phyloP scores from a whole-genome alignment of 2,888 invertebrate species.

The Rhopalosiphum nymphaeae region DNA sequence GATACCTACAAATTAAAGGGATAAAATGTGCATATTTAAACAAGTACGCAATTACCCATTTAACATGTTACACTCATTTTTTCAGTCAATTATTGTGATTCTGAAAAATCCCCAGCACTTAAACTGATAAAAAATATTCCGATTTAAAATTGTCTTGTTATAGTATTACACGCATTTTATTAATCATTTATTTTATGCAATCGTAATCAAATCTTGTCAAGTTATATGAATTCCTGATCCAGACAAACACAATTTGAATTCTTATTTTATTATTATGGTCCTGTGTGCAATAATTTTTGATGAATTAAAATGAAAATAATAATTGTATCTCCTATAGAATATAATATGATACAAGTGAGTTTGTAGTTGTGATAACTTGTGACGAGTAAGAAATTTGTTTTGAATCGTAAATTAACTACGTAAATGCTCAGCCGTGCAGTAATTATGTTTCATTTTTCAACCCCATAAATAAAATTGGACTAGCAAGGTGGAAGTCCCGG shows the following conservation, averaged over 20 bases:
- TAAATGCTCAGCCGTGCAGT: background rate
- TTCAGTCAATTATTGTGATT: background rate
- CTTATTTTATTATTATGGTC: background rate
- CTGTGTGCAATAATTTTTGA: background rate
- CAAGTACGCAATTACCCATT: background rate
- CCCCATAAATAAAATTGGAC: conserved; percentile 7
- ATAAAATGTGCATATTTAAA: background rate
- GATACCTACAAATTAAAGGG: background rate
- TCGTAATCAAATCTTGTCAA: background rate
- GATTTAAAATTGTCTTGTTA: background rate
- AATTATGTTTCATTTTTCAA: conserved; percentile 27
- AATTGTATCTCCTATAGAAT: background rate
- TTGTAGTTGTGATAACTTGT: background rate
- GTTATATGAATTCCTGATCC: background rate
- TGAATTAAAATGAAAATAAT: background rate
- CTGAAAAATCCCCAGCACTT: background rate
- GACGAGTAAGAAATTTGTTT: background rate
- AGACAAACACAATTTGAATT: background rate
- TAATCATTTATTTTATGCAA: background rate
- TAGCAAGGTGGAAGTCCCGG: background rate
- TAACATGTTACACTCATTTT: background rate
- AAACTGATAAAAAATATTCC: background rate
- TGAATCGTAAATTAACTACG: background rate
- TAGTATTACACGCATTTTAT: too few species aligned
- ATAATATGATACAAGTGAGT: background rate